Conservation (phyloP, 1,140 invertebrate species). For the Diorhabda sublineata region DNA sequence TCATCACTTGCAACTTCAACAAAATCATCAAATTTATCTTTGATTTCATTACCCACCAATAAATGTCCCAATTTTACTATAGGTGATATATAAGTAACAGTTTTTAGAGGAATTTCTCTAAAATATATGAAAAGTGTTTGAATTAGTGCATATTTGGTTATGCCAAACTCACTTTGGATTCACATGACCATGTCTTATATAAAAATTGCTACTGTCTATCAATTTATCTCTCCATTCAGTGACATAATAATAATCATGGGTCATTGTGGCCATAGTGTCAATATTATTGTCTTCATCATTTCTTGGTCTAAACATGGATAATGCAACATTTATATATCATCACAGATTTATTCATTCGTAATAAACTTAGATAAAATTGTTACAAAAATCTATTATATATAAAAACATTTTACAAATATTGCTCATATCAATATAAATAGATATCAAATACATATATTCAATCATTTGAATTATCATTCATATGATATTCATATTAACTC, state of each 20-base stretch:
- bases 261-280: conserved; percentile 23
- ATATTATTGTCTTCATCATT: conserved; percentile 27
- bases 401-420: too few relatives aligned
- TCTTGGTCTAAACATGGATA: conserved; percentile 27
- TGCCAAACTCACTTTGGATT: conserved; percentile 62
- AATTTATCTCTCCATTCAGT: conserved; percentile 80
- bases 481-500: too few relatives aligned
- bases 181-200: conserved; percentile 67
- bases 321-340: neutral
- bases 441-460: too few relatives aligned
- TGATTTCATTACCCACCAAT: conserved; percentile 57
- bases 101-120: conserved; percentile 49
- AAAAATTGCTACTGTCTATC: conserved; percentile 71
- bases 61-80: conserved; percentile 56
- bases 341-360: neutral
- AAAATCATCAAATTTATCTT: conserved; percentile 72
- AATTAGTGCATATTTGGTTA: neutral
- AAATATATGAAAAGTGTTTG: conserved; percentile 21
- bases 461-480: too few relatives aligned
- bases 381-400: too few relatives aligned
- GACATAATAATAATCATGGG: conserved; percentile 63
- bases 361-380: neutral
- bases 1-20: conserved; percentile 79
- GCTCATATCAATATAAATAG: too few relatives aligned
- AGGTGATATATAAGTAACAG: conserved; percentile 52